Base-by-base conservation (phyloP, 37 sponge, comb jelly and placozoan genomes). In the Tethya wilhelma region DNA sequence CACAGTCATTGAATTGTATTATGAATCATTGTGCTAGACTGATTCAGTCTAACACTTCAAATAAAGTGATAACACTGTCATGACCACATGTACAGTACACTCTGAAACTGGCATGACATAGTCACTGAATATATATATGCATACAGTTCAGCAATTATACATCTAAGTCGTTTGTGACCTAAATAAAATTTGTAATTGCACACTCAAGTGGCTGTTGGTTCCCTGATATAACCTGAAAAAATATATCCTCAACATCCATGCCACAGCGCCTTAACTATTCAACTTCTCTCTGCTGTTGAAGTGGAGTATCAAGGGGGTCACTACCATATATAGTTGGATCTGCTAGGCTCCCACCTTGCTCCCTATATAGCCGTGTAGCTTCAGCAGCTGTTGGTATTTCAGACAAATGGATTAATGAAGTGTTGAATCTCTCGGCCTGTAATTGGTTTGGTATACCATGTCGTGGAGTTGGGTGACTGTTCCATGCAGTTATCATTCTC, bases 271-370 rank as follows among this genome's bases (percentile, higher is more conserved):
- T 33, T 11, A 36, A 23, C 23, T 8, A 33, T 37, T 7, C 19
- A 26, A 8, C 37, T 68, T 25, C 42, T 40, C 25, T 68, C 42
- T 33, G 9, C 20, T 9, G 20, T 8, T 36, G 42, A 39, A 12
- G 14, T 25, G 23, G 8, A 72, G 5, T 30, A 26, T 72, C 28
- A 7, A 72, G 23, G 55, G 73, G 73, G 56, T 72, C 73, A 46
- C 29, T 45, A 26, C 73, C 73, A 44, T 44, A 72, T 12, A 55
- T 28, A 9, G 6, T 6, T 28, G 73, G 73, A 44, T 72, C 55
- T 9, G 73, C 44, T 44, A 72, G 5, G 17, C 56, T 43, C n/a
- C 73, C 73, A 42, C 73, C 73, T 34, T 68, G 69, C 42, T 68
- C 39, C 25, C 69, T 29, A 38, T 68, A 68, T 38, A 23, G 17